Evolutionary conservation across 2,113 vertebrate genomes (phyloP).

Genomic region (Mirounga angustirostris): DNA sequence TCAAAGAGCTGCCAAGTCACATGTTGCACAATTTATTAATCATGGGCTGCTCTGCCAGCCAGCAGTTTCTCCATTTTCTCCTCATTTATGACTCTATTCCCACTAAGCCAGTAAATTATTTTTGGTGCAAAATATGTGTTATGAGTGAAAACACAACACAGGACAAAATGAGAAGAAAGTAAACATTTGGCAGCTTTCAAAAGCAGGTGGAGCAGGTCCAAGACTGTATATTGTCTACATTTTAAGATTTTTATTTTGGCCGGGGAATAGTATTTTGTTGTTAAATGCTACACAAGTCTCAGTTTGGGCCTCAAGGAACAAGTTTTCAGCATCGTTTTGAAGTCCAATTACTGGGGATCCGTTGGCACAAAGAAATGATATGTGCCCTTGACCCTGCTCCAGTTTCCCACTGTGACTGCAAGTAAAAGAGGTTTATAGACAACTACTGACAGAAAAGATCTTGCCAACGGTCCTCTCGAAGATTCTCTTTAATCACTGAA

Average conservation of each 20-base stretch:
- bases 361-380: constrained; percentile 8
- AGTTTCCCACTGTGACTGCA: constrained; percentile 69
- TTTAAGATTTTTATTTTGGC: constrained; percentile 44
- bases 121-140: constrained; percentile 83
- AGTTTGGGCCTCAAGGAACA: constrained; percentile 68
- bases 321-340: constrained; percentile 70
- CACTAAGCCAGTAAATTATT: constrained; percentile 85
- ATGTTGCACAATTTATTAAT: constrained; percentile 87
- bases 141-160: constrained; percentile 82
- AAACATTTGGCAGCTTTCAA: constrained; percentile 81
- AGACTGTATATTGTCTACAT: constrained; percentile 63
- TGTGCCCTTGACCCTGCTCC: constrained; percentile 61
- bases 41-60: constrained; percentile 79
- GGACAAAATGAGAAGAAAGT: constrained; percentile 81
- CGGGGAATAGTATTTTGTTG: constrained; percentile 77
- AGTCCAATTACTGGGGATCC: constrained; percentile 70
- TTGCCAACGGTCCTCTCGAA: constrained; percentile 51
- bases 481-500: constrained; percentile 66
- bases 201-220: constrained; percentile 76
- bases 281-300: constrained; percentile 68
- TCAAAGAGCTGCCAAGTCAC: constrained; percentile 87
- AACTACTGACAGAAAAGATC: constrained; percentile 56
- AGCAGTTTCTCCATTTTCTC: constrained; percentile 84
- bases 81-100: constrained; percentile 85
- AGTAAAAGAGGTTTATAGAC: constrained; percentile 69